Conservation (phyloP, 1,140 invertebrate species). For the Plodia interpunctella region DNA sequence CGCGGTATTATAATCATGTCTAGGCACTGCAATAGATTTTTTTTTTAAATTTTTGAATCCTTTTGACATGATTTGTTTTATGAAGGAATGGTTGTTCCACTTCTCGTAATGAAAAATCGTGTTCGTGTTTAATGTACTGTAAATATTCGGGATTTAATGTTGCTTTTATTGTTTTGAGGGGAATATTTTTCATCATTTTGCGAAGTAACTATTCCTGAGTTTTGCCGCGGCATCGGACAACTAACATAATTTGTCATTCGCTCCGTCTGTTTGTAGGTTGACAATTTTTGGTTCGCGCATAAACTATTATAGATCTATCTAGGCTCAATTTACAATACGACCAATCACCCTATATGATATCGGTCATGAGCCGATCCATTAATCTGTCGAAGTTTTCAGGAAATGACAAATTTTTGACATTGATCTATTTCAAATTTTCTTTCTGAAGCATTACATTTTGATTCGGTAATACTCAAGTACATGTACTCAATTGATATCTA, state of each 20-base stretch:
- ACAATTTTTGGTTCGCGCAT: background rate
- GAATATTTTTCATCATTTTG: background rate
- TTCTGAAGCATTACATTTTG: no score
- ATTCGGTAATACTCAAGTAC: no score
- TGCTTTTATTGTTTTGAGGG: background rate
- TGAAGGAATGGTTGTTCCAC: background rate
- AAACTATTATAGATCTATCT: no score
- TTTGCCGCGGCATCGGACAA: background rate
- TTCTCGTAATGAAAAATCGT: background rate
- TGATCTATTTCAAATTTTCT: no score
- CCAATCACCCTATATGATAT: no score
- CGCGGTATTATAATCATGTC: no score
- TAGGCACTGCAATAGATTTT: background rate
- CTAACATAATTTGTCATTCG: background rate
- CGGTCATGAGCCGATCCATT: no score
- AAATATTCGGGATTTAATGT: constrained; percentile 2
- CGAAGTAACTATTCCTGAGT: background rate
- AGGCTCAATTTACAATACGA: no score
- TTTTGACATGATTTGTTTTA: background rate
- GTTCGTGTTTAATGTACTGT: background rate
- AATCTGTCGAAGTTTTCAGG: no score
- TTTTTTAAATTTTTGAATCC: background rate
- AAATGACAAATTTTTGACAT: no score
- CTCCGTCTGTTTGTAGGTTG: background rate
- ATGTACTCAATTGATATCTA: no score